A percentile compares a stretch with the other conserved stretches of the same genome.
These are phyloP conservation scores for Athrips mouffetella DNA, from an alignment of 2,888 invertebrate genomes.

Conservation along the genomic window DNA sequence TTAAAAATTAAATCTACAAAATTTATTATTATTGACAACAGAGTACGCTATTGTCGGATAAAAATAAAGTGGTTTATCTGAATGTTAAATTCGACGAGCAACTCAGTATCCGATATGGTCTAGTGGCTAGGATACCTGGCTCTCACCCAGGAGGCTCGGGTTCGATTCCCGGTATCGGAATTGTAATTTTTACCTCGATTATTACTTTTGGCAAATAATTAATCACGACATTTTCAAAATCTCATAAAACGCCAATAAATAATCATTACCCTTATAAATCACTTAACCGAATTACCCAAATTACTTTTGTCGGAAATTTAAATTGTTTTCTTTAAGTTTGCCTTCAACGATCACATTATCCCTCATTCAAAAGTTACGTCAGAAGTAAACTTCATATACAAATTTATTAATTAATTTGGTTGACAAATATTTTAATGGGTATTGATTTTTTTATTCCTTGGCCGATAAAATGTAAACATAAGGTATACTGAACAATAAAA, in stretches of 20 bases:
- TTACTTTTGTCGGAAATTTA: constrained; percentile 7
- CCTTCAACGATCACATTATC: constrained; percentile 7
- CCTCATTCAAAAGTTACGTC: background rate
- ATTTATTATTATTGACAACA: constrained; percentile 21
- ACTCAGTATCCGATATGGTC: constrained; percentile 75
- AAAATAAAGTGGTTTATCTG: background rate
- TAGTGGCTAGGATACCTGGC: constrained; percentile 81
- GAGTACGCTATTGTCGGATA: background rate
- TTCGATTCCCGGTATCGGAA: constrained; percentile 82
- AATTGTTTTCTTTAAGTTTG: constrained; percentile 3
- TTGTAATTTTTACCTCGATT: background rate
- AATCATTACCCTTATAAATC: constrained; percentile 3
- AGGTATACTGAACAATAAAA: constrained; percentile 8
- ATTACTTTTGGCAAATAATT: background rate
- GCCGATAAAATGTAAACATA: constrained; percentile 11
- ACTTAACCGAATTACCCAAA: constrained; percentile 11
- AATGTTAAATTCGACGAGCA: background rate
- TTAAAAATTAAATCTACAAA: constrained; percentile 30
- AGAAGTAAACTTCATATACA: constrained; percentile 16
- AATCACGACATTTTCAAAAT: background rate
- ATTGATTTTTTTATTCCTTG: constrained; percentile 10
- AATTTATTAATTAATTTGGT: constrained; percentile 19
- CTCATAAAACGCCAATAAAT: background rate
- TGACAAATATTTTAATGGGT: constrained; percentile 13
- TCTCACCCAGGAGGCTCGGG: constrained; percentile 81